Evolutionary conservation across 2,888 invertebrate species (phyloP).

Genomic region (Sphaerophoria taeniata): DNA sequence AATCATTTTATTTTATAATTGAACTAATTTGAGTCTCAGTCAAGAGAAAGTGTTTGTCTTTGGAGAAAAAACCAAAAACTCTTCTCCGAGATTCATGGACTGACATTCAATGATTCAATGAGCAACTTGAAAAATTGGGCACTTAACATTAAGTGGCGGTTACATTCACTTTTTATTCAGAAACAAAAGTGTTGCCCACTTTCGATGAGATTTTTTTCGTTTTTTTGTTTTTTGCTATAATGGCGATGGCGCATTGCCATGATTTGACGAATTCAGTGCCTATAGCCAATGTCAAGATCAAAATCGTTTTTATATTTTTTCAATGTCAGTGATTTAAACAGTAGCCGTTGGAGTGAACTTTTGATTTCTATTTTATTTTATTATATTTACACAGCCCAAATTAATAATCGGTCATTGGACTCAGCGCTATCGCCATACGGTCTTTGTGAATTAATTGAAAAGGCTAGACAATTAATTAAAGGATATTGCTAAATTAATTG

Average conservation of each 20-base stretch:
- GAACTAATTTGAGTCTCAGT: too few species aligned
- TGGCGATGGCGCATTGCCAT: constrained; percentile 18
- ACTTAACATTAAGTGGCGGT: constrained; percentile 46
- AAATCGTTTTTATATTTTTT: constrained; percentile 35
- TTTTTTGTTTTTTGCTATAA: too few species aligned
- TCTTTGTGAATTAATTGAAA: too few species aligned
- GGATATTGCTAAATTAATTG: too few species aligned
- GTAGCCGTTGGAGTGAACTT: constrained; percentile 50
- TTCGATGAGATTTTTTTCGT: too few species aligned
- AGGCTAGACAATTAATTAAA: too few species aligned
- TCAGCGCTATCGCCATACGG: too few species aligned
- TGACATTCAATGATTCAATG: constrained; percentile 11
- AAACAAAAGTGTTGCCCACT: too few species aligned
- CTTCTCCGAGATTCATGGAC: not conserved
- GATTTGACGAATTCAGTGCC: constrained; percentile 46
- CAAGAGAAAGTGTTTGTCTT: constrained; percentile 20
- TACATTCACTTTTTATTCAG: not conserved
- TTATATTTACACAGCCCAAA: too few species aligned
- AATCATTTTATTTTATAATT: too few species aligned
- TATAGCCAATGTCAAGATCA: constrained; percentile 67
- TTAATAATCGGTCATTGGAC: too few species aligned
- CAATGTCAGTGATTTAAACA: constrained; percentile 30
- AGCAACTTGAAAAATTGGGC: constrained; percentile 28
- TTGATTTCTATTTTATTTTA: constrained; percentile 41
- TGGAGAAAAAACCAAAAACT: not conserved